These are phyloP conservation scores for Cephus cinctus DNA, from an alignment of 1,140 invertebrate species.

Conservation along the genomic window DNA sequence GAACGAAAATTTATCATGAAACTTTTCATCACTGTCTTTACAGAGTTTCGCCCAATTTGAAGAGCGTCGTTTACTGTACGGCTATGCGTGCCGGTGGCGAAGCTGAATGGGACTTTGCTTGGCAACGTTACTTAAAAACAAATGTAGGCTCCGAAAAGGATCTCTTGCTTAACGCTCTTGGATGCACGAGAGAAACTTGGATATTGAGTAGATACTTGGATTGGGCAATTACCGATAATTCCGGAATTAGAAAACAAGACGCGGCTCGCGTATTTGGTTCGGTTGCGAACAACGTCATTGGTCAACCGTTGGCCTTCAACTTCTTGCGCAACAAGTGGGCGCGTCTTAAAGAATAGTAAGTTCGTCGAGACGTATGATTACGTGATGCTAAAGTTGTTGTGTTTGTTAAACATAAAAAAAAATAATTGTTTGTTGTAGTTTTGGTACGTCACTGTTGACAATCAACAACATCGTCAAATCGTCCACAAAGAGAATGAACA, in stretches of 20 bases:
- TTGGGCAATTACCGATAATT: constrained; percentile 67
- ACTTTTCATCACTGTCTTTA: not conserved
- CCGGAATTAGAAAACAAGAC: constrained; percentile 80
- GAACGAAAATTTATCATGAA: constrained; percentile 2
- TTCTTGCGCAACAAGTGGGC: constrained; percentile 74
- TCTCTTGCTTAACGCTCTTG: constrained; percentile 71
- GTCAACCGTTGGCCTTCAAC: constrained; percentile 72
- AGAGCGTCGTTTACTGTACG: constrained; percentile 79
- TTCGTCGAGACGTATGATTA: constrained; percentile 20
- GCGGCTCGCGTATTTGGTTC: constrained; percentile 69
- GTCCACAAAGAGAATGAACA: constrained; percentile 69
- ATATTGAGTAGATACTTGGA: constrained; percentile 75
- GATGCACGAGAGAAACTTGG: constrained; percentile 76
- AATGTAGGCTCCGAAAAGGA: constrained; percentile 77
- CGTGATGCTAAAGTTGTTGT: too few species aligned
- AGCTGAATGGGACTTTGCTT: constrained; percentile 83
- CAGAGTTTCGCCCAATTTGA: constrained; percentile 80
- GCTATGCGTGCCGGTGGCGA: constrained; percentile 78
- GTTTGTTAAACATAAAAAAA: too few species aligned
- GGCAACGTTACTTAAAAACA: constrained; percentile 70
- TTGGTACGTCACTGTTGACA: constrained; percentile 68
- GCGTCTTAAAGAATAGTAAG: constrained; percentile 70
- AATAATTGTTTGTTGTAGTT: constrained; percentile 59
- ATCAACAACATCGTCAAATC: constrained; percentile 74
- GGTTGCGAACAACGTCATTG: constrained; percentile 69